Evolutionary conservation across 2,888 invertebrate genomes (phyloP).

Genomic region (Deilephila porcellus): DNA sequence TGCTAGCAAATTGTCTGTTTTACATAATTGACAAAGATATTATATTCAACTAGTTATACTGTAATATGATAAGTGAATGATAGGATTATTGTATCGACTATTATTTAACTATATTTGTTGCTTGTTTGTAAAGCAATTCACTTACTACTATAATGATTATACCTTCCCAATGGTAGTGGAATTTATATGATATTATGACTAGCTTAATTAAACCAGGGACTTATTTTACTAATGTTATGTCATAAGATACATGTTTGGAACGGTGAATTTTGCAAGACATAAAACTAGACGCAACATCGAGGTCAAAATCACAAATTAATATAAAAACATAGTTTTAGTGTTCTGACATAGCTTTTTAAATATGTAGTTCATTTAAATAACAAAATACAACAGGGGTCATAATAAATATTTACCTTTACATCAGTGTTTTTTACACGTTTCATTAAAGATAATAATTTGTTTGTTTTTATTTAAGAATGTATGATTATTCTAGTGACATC

Average conservation of each 20-base stretch:
- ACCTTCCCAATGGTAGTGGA: background rate
- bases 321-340: background rate
- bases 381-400: background rate
- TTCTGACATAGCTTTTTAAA: background rate
- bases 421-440: background rate
- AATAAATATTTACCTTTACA: background rate
- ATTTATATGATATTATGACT: background rate
- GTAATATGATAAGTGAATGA: background rate
- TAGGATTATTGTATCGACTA: background rate
- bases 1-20: background rate
- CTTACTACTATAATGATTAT: too few relatives aligned
- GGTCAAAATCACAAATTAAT: background rate
- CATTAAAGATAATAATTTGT: background rate
- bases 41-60: background rate
- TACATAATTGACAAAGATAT: background rate
- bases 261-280: background rate
- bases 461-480: background rate
- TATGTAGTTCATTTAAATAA: background rate
- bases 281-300: background rate
- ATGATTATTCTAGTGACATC: too few relatives aligned
- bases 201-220: background rate
- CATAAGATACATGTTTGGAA: background rate
- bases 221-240: background rate
- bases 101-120: background rate
- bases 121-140: background rate